Percentiles rank a stretch among this genome's conserved stretches.
Conservation (phyloP, 2,797 vertebrate genomes). For the Peromyscus melanophrys region DNA sequence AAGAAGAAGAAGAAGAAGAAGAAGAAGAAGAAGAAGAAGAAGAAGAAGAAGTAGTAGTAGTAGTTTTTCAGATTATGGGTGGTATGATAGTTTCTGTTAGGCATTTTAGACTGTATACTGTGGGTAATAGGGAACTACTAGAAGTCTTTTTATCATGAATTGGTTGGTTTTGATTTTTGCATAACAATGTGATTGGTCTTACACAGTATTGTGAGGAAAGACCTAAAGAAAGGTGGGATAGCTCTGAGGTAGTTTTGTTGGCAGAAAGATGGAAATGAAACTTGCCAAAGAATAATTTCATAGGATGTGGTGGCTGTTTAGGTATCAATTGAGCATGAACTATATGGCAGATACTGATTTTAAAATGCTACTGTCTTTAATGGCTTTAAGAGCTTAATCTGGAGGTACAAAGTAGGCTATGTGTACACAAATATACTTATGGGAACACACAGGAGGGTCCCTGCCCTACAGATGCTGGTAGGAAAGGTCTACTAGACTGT, state of each 20-base stretch:
- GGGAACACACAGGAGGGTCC: not conserved
- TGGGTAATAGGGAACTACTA: not conserved
- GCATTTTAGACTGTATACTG: not conserved
- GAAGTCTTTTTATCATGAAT: not conserved
- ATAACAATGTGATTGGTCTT: not conserved
- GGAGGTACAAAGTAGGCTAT: not conserved
- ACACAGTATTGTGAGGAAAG: constrained; percentile 19
- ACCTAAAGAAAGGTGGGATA: not conserved
- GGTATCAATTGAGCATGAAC: constrained; percentile 31
- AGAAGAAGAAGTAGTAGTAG: not conserved
- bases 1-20: not conserved
- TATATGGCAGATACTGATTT: constrained; percentile 10
- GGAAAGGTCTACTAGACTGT: not conserved
- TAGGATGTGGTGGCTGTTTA: constrained; percentile 12
- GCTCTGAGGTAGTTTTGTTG: not conserved
- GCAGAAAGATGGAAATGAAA: constrained; percentile 52
- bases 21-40: not conserved
- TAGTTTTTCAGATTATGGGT: constrained; percentile 10
- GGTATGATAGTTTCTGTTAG: constrained; percentile 15
- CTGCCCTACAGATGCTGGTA: not conserved
- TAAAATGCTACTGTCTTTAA: constrained; percentile 22
- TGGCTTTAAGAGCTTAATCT: not conserved
- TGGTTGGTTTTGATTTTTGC: constrained; percentile 54
- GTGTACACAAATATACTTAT: not conserved
- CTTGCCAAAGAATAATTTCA: constrained; percentile 32